Evolutionary conservation across 2,888 invertebrate species (phyloP), one percentile per base, ranked within the genome.

Genomic region (Caenorhabditis becei): DNA sequence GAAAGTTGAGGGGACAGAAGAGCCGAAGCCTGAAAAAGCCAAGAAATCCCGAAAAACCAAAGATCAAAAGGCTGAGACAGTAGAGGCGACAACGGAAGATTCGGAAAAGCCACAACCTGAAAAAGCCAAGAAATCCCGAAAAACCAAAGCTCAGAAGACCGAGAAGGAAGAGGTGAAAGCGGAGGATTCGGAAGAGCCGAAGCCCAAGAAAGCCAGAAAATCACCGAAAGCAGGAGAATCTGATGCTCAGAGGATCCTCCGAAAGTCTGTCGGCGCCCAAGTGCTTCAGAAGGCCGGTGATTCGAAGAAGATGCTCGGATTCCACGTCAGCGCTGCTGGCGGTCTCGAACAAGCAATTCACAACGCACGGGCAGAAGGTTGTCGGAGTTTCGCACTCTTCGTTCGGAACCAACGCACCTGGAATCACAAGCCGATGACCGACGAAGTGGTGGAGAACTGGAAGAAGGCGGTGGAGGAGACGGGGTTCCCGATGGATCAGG

Each of bases 321-420:
- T 84, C 24, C 89, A 89, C 72, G 89, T 87, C 8, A 83, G 83
- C 59, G 87, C 88, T n/a, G 85, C 86, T 90, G 92, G 92, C 53
- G 91, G 92, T 24, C 66, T 92, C 14, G 87, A 91, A 47, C 91
- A 92, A 41, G 91, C 92, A 16, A 89, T 92, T 23, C 75, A 83
- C 32, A 91, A 92, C 79, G 92, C 92, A 3, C 86, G 87, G 11
- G 82, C 84, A 1, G 86, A 92, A 18, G 91, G 91, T 32, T 92
- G 91, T 35, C 86, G 85, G 14, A 87, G 92, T 16, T 91, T 92
- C 87, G 92, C 91, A 3, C 78, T 92, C 59, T 92, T 89, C 91
- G 91, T 77, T 58, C 71, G 84, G 70, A 92, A 84, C 89, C 91
- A 80, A 86, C 86, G 77, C 65, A 85, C 83, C 24, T 91, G 87